These are phyloP conservation scores for Drosophila fuyamai DNA, from an alignment of 1,140 invertebrate species.

Conservation along the genomic window DNA sequence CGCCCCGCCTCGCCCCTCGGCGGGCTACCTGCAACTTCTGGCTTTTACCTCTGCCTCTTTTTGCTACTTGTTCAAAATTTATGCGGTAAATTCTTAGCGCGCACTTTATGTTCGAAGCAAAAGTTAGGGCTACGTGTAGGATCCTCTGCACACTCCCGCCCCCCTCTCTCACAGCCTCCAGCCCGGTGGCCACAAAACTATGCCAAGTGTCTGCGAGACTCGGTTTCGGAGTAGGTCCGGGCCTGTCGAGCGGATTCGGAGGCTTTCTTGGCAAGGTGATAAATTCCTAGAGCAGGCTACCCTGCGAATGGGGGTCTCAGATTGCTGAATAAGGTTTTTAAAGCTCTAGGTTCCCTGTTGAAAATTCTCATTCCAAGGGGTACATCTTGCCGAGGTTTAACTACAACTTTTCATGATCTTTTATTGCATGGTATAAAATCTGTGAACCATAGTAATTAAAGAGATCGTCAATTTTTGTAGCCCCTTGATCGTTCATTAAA, in stretches of 20 bases:
- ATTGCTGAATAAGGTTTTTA: conserved; percentile 15
- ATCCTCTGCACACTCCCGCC: conserved; percentile 1
- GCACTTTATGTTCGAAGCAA: conserved; percentile 83
- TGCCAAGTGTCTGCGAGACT: conserved; percentile 74
- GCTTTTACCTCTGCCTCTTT: conserved; percentile 64
- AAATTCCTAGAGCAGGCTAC: conserved; percentile 29
- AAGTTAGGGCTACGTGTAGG: conserved; percentile 81
- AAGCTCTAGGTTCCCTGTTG: neutral
- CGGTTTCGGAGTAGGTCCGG: conserved; percentile 4
- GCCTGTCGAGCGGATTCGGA: conserved; percentile 17
- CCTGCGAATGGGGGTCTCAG: conserved; percentile 5
- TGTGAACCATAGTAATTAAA: neutral
- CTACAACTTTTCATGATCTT: conserved; percentile 17
- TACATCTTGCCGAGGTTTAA: conserved; percentile 9
- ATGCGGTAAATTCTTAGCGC: conserved; percentile 83
- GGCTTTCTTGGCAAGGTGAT: conserved; percentile 30
- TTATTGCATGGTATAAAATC: neutral
- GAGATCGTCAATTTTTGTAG: neutral
- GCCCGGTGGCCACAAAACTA: conserved; percentile 64
- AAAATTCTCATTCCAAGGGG: neutral
- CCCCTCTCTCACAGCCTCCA: neutral
- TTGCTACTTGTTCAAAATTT: conserved; percentile 82
- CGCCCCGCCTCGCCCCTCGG: conserved; percentile 13
- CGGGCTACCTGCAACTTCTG: conserved; percentile 52
- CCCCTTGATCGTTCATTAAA: neutral